phyloP scores from a whole-genome alignment of 2,797 vertebrate species.

The Sphenodon punctatus region DNA sequence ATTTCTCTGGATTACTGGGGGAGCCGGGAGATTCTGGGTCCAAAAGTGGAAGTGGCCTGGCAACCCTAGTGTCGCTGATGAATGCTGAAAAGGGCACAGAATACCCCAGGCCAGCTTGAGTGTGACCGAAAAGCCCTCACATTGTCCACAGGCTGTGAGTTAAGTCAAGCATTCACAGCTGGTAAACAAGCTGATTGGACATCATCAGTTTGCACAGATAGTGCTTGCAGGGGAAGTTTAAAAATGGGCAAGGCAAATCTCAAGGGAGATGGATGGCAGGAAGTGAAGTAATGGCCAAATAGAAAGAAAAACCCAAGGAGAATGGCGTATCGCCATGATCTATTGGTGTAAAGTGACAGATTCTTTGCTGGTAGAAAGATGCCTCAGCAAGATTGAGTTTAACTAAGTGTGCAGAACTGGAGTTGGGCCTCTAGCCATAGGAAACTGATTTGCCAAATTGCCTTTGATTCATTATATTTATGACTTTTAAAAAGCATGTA shows the following conservation, averaged over 20 bases:
- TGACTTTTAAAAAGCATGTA: conserved; percentile 62
- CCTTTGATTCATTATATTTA: conserved; percentile 55
- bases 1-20: too few species aligned
- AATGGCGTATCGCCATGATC: fast-evolving
- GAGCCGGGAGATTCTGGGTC: too few species aligned
- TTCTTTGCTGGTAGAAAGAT: background rate
- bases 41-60: too few species aligned
- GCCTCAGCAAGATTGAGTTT: conserved; percentile 16
- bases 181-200: too few species aligned
- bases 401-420: conserved; percentile 1
- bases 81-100: background rate
- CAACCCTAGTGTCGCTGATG: background rate
- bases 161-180: background rate
- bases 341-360: conserved; percentile 20
- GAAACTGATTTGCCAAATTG: conserved; percentile 47
- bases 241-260: conserved; percentile 3
- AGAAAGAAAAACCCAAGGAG: conserved; percentile 5
- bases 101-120: conserved; percentile 27
- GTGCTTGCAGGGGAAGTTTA: background rate
- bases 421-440: conserved; percentile 22
- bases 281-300: conserved; percentile 17
- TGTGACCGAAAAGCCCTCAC: background rate
- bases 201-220: background rate
- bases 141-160: background rate
- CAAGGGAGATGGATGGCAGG: conserved; percentile 10